A percentile compares a stretch with the other conserved stretches of the same genome.
Evolutionary conservation across 53 echinoderm and acorn worm genomes (phyloP).

Genomic region (Glandiceps talaboti): DNA sequence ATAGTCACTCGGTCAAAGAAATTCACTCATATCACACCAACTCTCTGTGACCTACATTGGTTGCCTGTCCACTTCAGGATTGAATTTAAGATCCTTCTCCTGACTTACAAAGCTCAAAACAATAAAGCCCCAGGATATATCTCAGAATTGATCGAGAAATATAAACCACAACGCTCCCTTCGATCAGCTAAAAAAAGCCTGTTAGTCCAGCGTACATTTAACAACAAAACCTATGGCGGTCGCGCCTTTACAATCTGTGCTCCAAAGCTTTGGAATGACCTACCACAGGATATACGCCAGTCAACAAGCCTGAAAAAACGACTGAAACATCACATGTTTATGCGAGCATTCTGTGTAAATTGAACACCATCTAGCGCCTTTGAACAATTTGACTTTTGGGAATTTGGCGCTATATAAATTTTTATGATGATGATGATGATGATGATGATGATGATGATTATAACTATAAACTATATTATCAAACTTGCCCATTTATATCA

Average conservation of each 20-base stretch:
- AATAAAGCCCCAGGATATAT: not conserved
- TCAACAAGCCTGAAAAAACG: not conserved
- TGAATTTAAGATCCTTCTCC: not conserved
- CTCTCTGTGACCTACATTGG: not conserved
- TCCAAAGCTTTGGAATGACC: not conserved
- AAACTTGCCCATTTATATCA: too few species aligned
- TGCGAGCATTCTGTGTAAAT: too few species aligned
- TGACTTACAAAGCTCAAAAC: not conserved
- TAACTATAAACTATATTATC: too few species aligned
- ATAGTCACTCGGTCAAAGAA: not conserved
- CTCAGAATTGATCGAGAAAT: not conserved
- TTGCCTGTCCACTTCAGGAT: not conserved
- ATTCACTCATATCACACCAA: not conserved
- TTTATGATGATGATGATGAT: too few species aligned
- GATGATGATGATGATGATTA: too few species aligned
- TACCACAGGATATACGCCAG: not conserved
- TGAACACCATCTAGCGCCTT: too few species aligned
- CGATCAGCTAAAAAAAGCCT: not conserved
- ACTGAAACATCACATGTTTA: too few species aligned
- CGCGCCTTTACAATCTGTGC: not conserved
- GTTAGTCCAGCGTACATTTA: not conserved
- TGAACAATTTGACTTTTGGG: too few species aligned
- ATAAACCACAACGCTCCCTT: not conserved
- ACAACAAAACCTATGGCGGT: not conserved
- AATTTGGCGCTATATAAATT: too few species aligned